Evolutionary conservation across 2,113 vertebrate species (phyloP), one percentile per base, ranked within the genome.

Genomic region (Cavia aperea): DNA sequence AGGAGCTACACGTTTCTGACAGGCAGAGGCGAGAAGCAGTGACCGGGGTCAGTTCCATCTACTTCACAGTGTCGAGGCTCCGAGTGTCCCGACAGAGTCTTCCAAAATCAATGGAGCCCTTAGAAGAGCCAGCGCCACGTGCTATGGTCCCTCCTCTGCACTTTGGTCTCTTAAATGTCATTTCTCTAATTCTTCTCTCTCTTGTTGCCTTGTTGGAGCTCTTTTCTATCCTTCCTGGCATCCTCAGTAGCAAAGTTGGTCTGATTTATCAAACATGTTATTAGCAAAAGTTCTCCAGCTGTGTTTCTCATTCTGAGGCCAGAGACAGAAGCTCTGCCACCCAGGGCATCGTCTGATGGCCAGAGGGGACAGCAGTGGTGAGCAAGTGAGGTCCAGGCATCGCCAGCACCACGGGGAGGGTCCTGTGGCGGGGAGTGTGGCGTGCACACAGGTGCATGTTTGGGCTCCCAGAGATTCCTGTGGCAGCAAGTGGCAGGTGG

Each of bases 111-210:
- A 9, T 2, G 43, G 29, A 13, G 31, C 4, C 26, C 26, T 26
- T 23, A 0, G 46, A 49, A 31, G 79, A 63, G 33, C 21, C n/a
- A 1, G 2, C 2, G 2, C n/a, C 43, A 2, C 31, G 4, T 16
- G 63, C 83, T n/a, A 7, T 12, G 19, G 0, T 33, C n/a, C 39
- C n/a, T 24, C 29, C 56, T n/a, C 65, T 43, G 54, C 31, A 6
- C 9, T 24, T 23, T 3, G 2, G 4, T 21, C 65, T 51, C 56
- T 72, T 21, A 4, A n/a, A 5, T 26, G 9, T 1, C 11, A 21
- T 2, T 31, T 46, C 33, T 78, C 46, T 62, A 10, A 3, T 29
- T 63, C 10, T 21, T 56, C 49, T 9, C 33, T 10, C 29, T 78
- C 77, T 31, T 29, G 15, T 16, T 21, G 26, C 36, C 33, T 29